phyloP scores from a whole-genome alignment of 2,113 vertebrate species.

The Pseudorhombus dupliciocellatus region DNA sequence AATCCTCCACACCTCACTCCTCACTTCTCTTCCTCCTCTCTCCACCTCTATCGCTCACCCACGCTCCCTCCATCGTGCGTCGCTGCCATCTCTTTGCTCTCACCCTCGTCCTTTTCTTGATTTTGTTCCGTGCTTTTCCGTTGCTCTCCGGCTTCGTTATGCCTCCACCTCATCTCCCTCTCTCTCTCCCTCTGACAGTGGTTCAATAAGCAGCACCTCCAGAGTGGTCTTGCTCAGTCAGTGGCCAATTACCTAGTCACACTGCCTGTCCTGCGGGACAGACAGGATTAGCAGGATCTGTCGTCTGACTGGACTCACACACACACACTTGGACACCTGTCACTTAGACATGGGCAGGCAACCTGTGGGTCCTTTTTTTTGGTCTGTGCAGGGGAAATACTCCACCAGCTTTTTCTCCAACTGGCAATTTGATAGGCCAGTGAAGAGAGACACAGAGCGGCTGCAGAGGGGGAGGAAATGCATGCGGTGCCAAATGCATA shows the following conservation, averaged over 20 bases:
- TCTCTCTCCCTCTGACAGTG: constrained; percentile 56
- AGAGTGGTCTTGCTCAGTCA: constrained; percentile 72
- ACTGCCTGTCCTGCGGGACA: constrained; percentile 68
- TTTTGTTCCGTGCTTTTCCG: constrained; percentile 29
- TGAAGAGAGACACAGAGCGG: constrained; percentile 49
- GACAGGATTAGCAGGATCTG: constrained; percentile 74
- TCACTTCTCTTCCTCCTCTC: neutral
- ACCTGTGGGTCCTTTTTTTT: constrained; percentile 62
- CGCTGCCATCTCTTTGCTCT: neutral
- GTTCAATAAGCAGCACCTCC: constrained; percentile 73
- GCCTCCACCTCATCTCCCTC: constrained; percentile 32
- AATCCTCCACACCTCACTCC: constrained; percentile 40
- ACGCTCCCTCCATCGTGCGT: neutral
- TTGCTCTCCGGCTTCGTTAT: constrained; percentile 46
- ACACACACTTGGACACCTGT: constrained; percentile 62
- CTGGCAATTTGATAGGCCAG: constrained; percentile 67
- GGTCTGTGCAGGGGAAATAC: constrained; percentile 9
- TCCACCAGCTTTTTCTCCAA: constrained; percentile 53
- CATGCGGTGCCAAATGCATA: constrained; percentile 62
- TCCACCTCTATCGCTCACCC: neutral
- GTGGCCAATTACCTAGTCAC: constrained; percentile 79
- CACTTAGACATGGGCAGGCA: constrained; percentile 64
- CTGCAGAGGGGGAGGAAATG: constrained; percentile 40
- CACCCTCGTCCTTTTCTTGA: neutral
- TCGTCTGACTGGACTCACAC: constrained; percentile 40